Evolutionary conservation across 2,113 vertebrate species (phyloP).

Genomic region (Neolamprologus sp.): DNA sequence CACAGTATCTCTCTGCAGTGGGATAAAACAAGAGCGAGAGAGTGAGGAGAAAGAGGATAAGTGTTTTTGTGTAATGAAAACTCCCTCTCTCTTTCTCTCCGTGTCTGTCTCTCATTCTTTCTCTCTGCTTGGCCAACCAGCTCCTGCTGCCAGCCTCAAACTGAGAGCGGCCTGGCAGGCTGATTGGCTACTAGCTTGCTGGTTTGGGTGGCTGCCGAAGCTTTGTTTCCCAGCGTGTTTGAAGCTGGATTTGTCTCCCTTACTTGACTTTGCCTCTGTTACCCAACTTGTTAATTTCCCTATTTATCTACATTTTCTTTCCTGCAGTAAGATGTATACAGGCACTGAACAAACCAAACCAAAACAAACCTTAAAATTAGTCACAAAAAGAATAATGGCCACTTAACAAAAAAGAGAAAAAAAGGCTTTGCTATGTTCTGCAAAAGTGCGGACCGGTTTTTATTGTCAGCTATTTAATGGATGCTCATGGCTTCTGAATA

Average conservation of each 20-base stretch:
- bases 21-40: slow-evolving; percentile 19
- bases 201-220: slow-evolving; percentile 49
- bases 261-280: slow-evolving; percentile 41
- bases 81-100: slow-evolving; percentile 22
- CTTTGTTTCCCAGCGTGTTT: slow-evolving; percentile 52
- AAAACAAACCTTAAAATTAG: background rate
- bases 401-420: background rate
- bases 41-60: slow-evolving; percentile 7
- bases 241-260: slow-evolving; percentile 54
- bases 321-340: background rate
- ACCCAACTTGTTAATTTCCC: background rate
- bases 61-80: slow-evolving; percentile 56
- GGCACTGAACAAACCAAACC: background rate
- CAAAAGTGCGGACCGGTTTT: background rate
- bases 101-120: background rate
- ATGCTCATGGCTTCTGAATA: background rate
- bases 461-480: background rate
- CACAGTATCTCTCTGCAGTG: slow-evolving; percentile 11
- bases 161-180: slow-evolving; percentile 55
- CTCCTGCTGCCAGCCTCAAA: slow-evolving; percentile 37
- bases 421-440: background rate
- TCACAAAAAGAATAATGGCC: background rate
- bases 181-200: slow-evolving; percentile 38
- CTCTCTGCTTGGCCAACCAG: slow-evolving; percentile 31
- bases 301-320: background rate